These are phyloP conservation scores for Caranx ignobilis DNA, from an alignment of 2,113 vertebrate genomes.

Conservation along the genomic window DNA sequence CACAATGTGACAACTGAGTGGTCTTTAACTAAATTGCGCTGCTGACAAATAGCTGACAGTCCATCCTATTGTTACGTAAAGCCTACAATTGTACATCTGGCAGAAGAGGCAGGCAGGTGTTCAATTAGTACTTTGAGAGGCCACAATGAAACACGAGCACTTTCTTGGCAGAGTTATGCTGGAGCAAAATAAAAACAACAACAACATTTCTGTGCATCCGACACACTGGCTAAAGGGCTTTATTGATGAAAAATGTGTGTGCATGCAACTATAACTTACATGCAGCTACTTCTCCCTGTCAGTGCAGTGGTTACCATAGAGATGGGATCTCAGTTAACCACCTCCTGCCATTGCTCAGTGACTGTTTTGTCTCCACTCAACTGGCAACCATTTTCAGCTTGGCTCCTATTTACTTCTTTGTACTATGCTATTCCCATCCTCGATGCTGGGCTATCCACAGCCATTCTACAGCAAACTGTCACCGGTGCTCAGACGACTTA, in stretches of 20 bases:
- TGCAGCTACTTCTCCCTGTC: slow-evolving; percentile 29
- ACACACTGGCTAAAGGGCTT: slow-evolving; percentile 37
- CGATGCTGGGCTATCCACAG: not conserved
- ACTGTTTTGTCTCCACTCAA: slow-evolving; percentile 17
- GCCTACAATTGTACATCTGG: slow-evolving; percentile 63
- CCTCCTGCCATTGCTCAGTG: slow-evolving; percentile 31
- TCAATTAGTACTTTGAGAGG: slow-evolving; percentile 60
- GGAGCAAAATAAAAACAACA: not conserved
- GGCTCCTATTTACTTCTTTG: not conserved
- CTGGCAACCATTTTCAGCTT: not conserved
- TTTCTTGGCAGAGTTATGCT: slow-evolving; percentile 56
- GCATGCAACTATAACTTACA: slow-evolving; percentile 27
- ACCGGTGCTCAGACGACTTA: not conserved
- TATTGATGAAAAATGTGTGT: slow-evolving; percentile 40
- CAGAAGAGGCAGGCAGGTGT: slow-evolving; percentile 41
- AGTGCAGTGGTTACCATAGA: slow-evolving; percentile 58
- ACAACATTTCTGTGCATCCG: slow-evolving; percentile 8
- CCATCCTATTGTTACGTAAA: slow-evolving; percentile 50
- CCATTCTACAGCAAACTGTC: not conserved
- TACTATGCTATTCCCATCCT: not conserved
- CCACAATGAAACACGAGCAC: slow-evolving; percentile 25
- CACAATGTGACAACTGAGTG: slow-evolving; percentile 67
- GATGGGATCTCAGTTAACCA: slow-evolving; percentile 54
- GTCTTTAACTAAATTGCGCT: slow-evolving; percentile 71
- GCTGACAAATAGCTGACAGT: slow-evolving; percentile 69